These are phyloP conservation scores for Montifringilla adamsi DNA, from an alignment of 2,113 vertebrate genomes.

Conservation along the genomic window DNA sequence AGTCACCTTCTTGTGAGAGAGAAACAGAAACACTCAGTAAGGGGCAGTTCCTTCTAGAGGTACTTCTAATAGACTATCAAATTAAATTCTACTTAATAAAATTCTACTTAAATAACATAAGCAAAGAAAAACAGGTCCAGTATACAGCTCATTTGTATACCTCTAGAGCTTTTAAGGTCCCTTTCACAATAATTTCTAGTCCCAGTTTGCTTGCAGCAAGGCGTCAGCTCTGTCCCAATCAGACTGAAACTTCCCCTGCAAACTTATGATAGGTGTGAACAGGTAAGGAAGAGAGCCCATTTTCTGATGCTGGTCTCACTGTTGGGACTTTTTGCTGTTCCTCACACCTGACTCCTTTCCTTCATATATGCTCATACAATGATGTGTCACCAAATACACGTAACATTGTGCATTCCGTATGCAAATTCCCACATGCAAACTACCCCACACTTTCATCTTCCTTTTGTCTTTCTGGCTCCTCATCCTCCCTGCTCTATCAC, in stretches of 20 bases:
- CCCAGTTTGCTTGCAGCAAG: not conserved
- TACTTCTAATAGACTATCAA: not conserved
- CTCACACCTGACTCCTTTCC: not conserved
- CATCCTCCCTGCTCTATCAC: not conserved
- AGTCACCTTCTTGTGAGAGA: not conserved
- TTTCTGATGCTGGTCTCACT: not conserved
- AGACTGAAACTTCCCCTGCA: not conserved
- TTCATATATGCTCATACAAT: not conserved
- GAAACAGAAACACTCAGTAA: not conserved
- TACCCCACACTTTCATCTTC: not conserved
- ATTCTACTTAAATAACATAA: not conserved
- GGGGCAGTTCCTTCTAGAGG: not conserved
- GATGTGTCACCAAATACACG: not conserved
- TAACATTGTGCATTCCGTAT: not conserved
- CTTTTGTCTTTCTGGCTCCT: not conserved
- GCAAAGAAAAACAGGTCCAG: not conserved
- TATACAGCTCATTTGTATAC: not conserved
- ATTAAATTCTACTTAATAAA: not conserved
- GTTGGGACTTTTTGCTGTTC: not conserved
- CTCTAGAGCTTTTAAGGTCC: not conserved
- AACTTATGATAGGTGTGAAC: not conserved
- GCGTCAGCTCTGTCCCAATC: not conserved
- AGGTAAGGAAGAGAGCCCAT: not conserved
- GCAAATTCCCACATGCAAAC: not conserved
- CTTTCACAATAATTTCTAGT: not conserved